phyloP scores from a whole-genome alignment of 2,888 invertebrate genomes.

The Metacarcinus magister region DNA sequence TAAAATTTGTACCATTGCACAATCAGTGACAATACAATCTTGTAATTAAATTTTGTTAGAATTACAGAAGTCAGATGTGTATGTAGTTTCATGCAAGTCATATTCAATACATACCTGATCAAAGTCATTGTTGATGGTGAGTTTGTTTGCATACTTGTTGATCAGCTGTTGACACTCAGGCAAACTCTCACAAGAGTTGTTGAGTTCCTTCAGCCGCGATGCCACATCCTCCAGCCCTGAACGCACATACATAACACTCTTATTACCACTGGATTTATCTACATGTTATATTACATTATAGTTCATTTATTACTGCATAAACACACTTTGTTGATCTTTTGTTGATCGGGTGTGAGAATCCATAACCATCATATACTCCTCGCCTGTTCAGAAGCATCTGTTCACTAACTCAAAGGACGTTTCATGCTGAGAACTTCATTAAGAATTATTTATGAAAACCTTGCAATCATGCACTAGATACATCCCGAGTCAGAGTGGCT shows the following conservation, averaged over 20 bases:
- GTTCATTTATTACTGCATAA: background rate
- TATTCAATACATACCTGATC: constrained; percentile 73
- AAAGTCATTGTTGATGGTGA: constrained; percentile 81
- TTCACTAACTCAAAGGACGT: too few relatives aligned
- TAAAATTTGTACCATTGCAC: constrained; percentile 32
- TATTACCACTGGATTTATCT: background rate
- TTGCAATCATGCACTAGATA: too few relatives aligned
- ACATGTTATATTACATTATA: background rate
- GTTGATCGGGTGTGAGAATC: too few relatives aligned
- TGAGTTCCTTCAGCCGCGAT: constrained; percentile 68
- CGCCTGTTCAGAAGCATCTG: too few relatives aligned
- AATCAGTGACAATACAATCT: constrained; percentile 64
- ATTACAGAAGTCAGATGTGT: constrained; percentile 52
- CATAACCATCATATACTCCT: too few relatives aligned
- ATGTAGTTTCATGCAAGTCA: constrained; percentile 20
- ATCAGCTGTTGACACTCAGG: constrained; percentile 79
- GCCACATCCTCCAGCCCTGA: constrained; percentile 81
- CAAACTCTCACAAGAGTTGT: constrained; percentile 78
- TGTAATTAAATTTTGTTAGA: constrained; percentile 50
- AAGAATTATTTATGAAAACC: too few relatives aligned
- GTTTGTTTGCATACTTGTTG: constrained; percentile 76
- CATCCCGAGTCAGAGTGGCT: too few relatives aligned
- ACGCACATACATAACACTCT: background rate
- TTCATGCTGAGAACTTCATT: too few relatives aligned
- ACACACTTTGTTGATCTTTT: background rate